phyloP scores from a whole-genome alignment of 2,888 invertebrate genomes.

The Tipula unca region DNA sequence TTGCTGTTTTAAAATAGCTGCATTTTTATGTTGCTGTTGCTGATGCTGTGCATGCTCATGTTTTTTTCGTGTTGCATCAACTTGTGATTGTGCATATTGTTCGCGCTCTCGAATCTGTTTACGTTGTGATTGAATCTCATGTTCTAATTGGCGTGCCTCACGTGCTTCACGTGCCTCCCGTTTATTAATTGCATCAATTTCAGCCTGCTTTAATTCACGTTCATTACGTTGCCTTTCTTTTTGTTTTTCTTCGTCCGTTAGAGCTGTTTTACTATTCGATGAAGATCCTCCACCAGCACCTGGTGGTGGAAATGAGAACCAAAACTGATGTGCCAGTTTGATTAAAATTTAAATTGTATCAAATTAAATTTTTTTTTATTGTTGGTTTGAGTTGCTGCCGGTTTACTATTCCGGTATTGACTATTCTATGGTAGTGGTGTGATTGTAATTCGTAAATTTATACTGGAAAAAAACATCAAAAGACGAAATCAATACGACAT shows the following conservation, averaged over 20 bases:
- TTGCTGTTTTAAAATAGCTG: constrained; percentile 33
- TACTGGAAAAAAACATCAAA: background rate
- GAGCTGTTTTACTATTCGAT: constrained; percentile 47
- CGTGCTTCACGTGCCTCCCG: constrained; percentile 39
- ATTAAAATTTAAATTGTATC: constrained; percentile 26
- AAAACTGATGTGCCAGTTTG: constrained; percentile 81
- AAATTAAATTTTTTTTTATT: background rate
- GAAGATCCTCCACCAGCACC: constrained; percentile 59
- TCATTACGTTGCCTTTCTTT: constrained; percentile 42
- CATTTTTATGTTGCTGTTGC: background rate
- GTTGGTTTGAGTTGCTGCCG: background rate
- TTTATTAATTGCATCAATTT: constrained; percentile 40
- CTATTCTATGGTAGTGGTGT: background rate
- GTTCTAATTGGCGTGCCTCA: constrained; percentile 41
- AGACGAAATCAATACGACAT: background rate
- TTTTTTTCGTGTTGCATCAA: constrained; percentile 36
- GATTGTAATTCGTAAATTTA: background rate
- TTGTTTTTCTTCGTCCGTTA: constrained; percentile 43
- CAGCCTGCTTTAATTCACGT: constrained; percentile 41
- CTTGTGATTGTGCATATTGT: constrained; percentile 38
- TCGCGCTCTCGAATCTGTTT: constrained; percentile 20
- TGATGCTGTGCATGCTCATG: background rate
- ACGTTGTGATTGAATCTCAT: constrained; percentile 32
- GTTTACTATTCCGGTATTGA: background rate
- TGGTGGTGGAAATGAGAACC: constrained; percentile 76